A percentile compares a stretch with the other conserved stretches of the same genome.
These are phyloP conservation scores for Peromyscus polionotus DNA, from an alignment of 2,113 vertebrate genomes.

Conservation along the genomic window DNA sequence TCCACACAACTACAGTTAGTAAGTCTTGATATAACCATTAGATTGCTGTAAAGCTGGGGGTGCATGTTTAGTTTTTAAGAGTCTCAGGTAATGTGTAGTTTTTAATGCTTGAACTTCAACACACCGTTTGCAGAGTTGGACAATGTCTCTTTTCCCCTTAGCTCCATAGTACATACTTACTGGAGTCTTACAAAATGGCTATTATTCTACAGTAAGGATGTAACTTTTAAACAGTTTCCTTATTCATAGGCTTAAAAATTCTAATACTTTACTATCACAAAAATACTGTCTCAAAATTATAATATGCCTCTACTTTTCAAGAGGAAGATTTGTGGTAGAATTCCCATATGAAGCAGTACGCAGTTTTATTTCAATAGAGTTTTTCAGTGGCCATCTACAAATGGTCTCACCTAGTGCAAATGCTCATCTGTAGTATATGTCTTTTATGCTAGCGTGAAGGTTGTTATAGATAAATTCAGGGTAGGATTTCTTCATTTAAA, in stretches of 20 bases:
- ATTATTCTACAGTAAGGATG: not conserved
- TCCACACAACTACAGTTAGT: not conserved
- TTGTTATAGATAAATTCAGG: not conserved
- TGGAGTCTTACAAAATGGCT: not conserved
- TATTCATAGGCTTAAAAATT: constrained; percentile 9
- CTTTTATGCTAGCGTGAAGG: not conserved
- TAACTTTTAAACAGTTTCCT: not conserved
- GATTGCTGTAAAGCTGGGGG: not conserved
- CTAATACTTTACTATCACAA: not conserved
- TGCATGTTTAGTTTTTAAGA: not conserved
- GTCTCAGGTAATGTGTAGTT: not conserved
- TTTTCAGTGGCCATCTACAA: not conserved
- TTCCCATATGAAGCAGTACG: not conserved
- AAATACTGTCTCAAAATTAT: not conserved
- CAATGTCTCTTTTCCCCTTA: not conserved
- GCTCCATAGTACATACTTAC: not conserved
- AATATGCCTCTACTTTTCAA: not conserved
- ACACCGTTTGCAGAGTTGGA: too few species aligned
- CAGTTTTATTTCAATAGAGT: constrained; percentile 41
- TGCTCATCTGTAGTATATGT: not conserved
- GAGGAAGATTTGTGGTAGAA: constrained; percentile 9
- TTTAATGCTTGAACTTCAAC: not conserved
- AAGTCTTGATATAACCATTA: not conserved
- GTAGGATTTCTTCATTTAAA: constrained; percentile 36
- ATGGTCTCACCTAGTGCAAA: not conserved